phyloP scores from a whole-genome alignment of 2,888 invertebrate species.

The Tuberolachnus salignus region DNA sequence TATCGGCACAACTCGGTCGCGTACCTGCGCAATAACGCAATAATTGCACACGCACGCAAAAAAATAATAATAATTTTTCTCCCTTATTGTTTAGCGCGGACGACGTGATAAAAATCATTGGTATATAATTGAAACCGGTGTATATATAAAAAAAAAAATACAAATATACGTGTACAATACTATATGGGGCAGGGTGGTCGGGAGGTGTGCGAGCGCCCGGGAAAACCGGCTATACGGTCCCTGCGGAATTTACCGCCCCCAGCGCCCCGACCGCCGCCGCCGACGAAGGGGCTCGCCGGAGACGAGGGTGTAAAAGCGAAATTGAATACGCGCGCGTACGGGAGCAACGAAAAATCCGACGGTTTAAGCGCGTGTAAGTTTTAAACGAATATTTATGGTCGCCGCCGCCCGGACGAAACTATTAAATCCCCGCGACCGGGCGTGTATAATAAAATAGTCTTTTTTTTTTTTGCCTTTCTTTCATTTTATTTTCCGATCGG shows the following conservation, averaged over 20 bases:
- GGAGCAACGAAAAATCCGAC: neutral
- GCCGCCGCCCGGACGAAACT: neutral
- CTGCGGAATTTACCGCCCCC: neutral
- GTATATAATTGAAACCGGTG: neutral
- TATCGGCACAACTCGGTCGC: no score
- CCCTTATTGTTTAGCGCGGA: neutral
- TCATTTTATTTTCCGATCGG: no score
- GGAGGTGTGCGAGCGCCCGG: neutral
- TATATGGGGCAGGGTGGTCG: neutral
- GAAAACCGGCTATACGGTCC: constrained; percentile 3
- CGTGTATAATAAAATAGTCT: no score
- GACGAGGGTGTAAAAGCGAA: constrained; percentile 42
- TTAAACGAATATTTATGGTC: constrained; percentile 47
- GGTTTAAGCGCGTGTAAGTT: constrained; percentile 20
- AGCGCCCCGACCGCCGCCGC: neutral
- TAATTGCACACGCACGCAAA: no score
- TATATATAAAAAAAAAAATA: neutral
- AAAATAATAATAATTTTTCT: neutral
- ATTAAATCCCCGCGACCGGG: constrained; percentile 5
- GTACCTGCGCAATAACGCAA: no score
- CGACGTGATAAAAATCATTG: neutral
- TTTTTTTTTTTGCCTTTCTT: no score
- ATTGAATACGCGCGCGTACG: constrained; percentile 31
- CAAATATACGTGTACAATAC: neutral
- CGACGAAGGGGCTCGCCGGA: neutral